These are phyloP conservation scores for Lepidocyrtinus sp. DNA, from an alignment of 2,888 invertebrate species.

Conservation along the genomic window DNA sequence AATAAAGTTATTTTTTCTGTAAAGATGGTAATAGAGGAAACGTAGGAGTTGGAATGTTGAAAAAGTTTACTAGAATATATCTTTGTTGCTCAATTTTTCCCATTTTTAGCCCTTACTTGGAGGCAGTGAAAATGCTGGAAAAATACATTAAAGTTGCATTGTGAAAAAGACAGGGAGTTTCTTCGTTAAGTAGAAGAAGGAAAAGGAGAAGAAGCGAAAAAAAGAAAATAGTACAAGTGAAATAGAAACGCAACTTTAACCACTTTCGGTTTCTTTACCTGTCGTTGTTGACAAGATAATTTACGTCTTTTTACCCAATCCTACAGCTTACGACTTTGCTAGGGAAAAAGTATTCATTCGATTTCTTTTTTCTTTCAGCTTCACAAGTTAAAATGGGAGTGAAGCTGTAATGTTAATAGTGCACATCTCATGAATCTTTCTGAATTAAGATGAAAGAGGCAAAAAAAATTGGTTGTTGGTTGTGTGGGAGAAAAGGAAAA, in stretches of 20 bases:
- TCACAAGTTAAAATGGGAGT: slow-evolving; percentile 3
- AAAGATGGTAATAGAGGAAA: slow-evolving; percentile 18
- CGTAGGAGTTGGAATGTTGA: slow-evolving; percentile 26
- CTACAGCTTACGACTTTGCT: slow-evolving; percentile 6
- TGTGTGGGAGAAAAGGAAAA: slow-evolving; percentile 11
- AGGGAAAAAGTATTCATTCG: slow-evolving; percentile 29
- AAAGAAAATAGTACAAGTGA: slow-evolving; percentile 21
- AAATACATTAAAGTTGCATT: slow-evolving; percentile 40
- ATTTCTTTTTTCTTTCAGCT: slow-evolving; percentile 16
- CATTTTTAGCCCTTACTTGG: slow-evolving; percentile 13
- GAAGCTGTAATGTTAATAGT: slow-evolving; percentile 1
- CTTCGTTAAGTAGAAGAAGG: slow-evolving; percentile 21
- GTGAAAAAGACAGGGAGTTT: slow-evolving; percentile 14
- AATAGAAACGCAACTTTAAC: slow-evolving; percentile 56
- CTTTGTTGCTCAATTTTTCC: slow-evolving; percentile 31
- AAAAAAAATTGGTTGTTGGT: slow-evolving; percentile 15
- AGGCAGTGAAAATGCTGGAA: background rate
- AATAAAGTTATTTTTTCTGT: slow-evolving; percentile 33
- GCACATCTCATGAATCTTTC: slow-evolving; percentile 26
- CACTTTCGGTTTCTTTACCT: slow-evolving; percentile 62
- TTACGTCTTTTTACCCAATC: slow-evolving; percentile 54
- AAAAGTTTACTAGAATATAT: slow-evolving; percentile 44
- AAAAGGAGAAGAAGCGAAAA: slow-evolving; percentile 29
- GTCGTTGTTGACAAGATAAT: slow-evolving; percentile 63
- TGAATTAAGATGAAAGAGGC: slow-evolving; percentile 30